Percentiles rank a stretch among this genome's conserved stretches.
phyloP scores from a whole-genome alignment of 2,113 vertebrate genomes.

The Pygoscelis antarcticus region DNA sequence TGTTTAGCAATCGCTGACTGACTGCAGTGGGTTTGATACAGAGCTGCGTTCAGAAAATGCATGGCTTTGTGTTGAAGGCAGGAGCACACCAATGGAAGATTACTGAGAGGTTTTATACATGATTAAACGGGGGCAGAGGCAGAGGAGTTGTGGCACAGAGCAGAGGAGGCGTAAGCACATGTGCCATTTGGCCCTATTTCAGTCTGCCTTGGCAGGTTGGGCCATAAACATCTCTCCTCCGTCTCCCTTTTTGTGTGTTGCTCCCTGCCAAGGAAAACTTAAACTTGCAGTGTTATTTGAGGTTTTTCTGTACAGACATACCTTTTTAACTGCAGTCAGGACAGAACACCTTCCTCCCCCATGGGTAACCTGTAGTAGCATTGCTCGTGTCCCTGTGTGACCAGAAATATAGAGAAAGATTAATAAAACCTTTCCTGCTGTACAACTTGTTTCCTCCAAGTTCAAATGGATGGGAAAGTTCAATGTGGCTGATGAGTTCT shows the following conservation, averaged over 20 bases:
- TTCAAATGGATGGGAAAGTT: background rate
- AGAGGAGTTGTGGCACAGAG: background rate
- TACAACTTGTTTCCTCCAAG: background rate
- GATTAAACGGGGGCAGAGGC: background rate
- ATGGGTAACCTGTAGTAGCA: background rate
- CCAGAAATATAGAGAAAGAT: background rate
- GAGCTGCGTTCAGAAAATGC: background rate
- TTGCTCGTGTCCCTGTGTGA: background rate
- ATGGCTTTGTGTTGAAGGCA: background rate
- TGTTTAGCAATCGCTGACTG: background rate
- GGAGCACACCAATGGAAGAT: background rate
- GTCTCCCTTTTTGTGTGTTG: background rate
- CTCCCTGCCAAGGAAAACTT: background rate
- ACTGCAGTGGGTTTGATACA: background rate
- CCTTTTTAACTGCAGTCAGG: background rate
- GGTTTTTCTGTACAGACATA: background rate
- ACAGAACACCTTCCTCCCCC: background rate
- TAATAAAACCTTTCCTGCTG: background rate
- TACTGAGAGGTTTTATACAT: background rate
- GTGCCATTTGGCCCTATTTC: background rate
- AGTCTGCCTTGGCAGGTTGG: background rate
- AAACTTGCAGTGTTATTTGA: background rate
- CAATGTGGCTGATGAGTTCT: background rate
- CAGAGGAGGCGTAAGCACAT: background rate
- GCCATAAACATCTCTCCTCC: background rate